Base-by-base conservation (phyloP, 2,888 invertebrate genomes). In the Stramonita haemastoma region DNA sequence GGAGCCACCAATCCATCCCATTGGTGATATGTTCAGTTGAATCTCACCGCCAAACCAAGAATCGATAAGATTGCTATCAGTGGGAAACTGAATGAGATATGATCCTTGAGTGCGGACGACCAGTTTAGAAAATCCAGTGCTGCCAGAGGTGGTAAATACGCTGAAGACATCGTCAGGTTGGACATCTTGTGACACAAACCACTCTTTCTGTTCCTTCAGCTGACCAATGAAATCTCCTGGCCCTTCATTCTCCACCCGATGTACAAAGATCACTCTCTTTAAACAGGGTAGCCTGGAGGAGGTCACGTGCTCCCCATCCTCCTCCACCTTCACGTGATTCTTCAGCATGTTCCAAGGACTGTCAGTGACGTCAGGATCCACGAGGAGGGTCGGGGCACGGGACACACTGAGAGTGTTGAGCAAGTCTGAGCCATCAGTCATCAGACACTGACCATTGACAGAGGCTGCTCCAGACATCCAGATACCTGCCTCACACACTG, bases 311-410 rank as follows among this genome's bases (percentile, higher is more conserved):
- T n/a, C n/a, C n/a, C n/a, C n/a, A n/a, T n/a, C n/a, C n/a, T n/a
- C n/a, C n/a, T n/a, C n/a, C n/a, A n/a, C n/a, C n/a, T n/a, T n/a
- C n/a, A n/a, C n/a, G n/a, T n/a, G n/a, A n/a, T n/a, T n/a, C n/a
- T n/a, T n/a, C n/a, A n/a, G n/a, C n/a, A n/a, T n/a, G n/a, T n/a
- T n/a, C n/a, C n/a, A n/a, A n/a, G n/a, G n/a, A n/a, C n/a, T n/a
- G n/a, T n/a, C n/a, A n/a, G n/a, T n/a, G n/a, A 66, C 86, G 46
- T 89, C 88, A 70, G 88, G 88, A 29, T 89, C 85, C 26, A 89
- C 22, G 73, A 89, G 46, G 26, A 89, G 34, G 60, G 88, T 73
- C 6, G 73, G 26, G n/a, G 85, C 85, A 22, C 73, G 84, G 1
- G 88, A 89, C 84, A 66, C 26, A 0, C 32, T 34, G 32, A 89